Conservation (phyloP, 2,797 vertebrate genomes). For the Cirrhinus molitorella region DNA sequence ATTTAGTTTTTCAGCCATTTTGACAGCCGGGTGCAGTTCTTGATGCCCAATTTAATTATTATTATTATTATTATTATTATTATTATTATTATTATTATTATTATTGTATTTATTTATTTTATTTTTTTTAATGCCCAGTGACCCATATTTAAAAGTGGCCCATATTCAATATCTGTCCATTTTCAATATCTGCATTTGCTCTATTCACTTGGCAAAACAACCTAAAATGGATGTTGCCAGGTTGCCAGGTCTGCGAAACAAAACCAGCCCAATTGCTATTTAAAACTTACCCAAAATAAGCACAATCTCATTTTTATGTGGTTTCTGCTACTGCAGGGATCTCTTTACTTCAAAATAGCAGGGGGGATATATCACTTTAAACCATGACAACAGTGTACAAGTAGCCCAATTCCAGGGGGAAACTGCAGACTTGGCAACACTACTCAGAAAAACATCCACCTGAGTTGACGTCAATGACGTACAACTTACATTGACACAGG, state of each 20-base stretch:
- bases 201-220: background rate
- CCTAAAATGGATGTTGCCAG: background rate
- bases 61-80: too few relatives aligned
- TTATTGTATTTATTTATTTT: background rate
- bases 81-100: too few relatives aligned
- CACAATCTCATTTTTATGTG: too few relatives aligned
- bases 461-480: background rate
- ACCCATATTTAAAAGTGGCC: background rate
- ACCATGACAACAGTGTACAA: background rate
- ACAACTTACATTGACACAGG: background rate
- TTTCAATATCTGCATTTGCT: too few relatives aligned
- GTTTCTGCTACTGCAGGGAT: too few relatives aligned
- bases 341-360: background rate
- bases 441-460: background rate
- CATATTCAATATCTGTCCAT: background rate
- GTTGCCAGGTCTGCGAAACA: background rate
- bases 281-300: too few relatives aligned
- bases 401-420: background rate
- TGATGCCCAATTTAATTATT: too few relatives aligned
- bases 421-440: background rate
- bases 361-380: background rate
- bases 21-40: background rate
- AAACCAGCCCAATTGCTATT: background rate
- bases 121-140: too few relatives aligned
- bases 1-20: too few relatives aligned